A percentile compares a stretch with the other conserved stretches of the same genome.
These are phyloP conservation scores for Cepphus grylle DNA, from an alignment of 2,113 vertebrate genomes.

Conservation along the genomic window DNA sequence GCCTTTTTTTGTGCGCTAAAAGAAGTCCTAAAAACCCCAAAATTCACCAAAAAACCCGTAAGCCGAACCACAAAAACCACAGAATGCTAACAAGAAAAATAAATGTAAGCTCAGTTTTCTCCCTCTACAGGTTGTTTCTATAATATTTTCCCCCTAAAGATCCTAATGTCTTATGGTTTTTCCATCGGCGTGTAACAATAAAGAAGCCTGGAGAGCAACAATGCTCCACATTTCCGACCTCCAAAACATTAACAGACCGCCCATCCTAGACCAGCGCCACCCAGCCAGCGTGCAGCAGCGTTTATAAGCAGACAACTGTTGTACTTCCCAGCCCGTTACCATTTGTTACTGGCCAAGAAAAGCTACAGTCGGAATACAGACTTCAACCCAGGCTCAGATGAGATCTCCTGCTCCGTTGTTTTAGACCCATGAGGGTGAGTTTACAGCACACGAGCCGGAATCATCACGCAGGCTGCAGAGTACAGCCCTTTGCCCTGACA, in stretches of 20 bases:
- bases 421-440: not conserved
- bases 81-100: not conserved
- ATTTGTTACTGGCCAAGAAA: not conserved
- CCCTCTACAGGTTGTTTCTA: not conserved
- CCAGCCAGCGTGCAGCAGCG: not conserved
- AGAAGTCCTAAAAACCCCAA: not conserved
- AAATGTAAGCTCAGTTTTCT: not conserved
- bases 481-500: not conserved
- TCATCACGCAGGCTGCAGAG: not conserved
- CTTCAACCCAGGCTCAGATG: not conserved
- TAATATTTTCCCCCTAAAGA: not conserved
- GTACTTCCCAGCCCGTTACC: not conserved
- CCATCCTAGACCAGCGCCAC: not conserved
- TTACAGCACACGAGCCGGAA: fast-evolving
- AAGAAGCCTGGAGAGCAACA: not conserved
- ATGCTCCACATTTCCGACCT: not conserved
- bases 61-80: fast-evolving
- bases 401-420: not conserved
- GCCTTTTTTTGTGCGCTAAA: not conserved
- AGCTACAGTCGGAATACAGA: not conserved
- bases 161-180: not conserved
- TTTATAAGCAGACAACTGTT: not conserved
- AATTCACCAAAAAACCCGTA: not conserved
- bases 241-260: not conserved
- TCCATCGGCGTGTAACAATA: not conserved